Percentiles rank a stretch among this genome's conserved stretches.
Conservation (phyloP, 2,113 vertebrate species). For the Catharus minimus region DNA sequence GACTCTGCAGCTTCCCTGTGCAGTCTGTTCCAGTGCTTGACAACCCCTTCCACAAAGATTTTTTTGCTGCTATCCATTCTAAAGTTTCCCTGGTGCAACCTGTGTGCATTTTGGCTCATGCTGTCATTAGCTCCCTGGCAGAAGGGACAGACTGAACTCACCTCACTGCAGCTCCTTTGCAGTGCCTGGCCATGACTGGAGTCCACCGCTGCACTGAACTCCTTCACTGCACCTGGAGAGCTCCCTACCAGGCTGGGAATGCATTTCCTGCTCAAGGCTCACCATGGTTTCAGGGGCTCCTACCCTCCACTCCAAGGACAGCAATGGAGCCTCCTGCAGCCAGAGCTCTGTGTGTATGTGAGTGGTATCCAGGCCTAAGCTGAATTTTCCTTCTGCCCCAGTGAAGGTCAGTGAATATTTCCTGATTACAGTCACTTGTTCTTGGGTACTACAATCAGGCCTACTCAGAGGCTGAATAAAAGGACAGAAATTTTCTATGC, state of each 20-base stretch:
- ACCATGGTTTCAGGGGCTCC: not conserved
- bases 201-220: not conserved
- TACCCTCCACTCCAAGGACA: not conserved
- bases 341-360: fast-evolving
- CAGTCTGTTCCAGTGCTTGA: not conserved
- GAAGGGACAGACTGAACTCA: not conserved
- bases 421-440: not conserved
- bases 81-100: not conserved
- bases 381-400: not conserved
- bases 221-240: not conserved
- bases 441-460: not conserved
- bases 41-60: not conserved
- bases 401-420: not conserved
- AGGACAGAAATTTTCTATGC: not conserved
- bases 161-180: not conserved
- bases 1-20: not conserved
- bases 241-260: not conserved
- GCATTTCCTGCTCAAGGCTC: not conserved
- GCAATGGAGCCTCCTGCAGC: not conserved
- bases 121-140: not conserved
- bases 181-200: not conserved
- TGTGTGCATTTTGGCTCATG: not conserved
- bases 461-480: not conserved
- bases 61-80: not conserved
- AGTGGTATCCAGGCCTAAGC: not conserved